phyloP scores from a whole-genome alignment of 2,113 vertebrate genomes.

The Lonchura striata region DNA sequence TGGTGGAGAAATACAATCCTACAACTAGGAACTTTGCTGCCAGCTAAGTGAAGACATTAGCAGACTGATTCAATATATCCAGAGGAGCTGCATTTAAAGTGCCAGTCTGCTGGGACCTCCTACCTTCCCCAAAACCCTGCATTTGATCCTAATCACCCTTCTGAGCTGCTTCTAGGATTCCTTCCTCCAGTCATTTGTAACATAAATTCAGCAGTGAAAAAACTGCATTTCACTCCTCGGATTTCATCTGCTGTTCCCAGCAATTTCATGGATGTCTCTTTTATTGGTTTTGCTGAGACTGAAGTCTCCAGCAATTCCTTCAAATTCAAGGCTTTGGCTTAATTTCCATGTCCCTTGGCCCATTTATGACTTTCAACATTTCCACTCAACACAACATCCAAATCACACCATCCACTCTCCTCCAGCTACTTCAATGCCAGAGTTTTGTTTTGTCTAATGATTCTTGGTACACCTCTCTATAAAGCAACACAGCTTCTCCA shows the following conservation, averaged over 20 bases:
- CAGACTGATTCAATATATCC: not conserved
- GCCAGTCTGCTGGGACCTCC: not conserved
- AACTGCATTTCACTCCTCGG: not conserved
- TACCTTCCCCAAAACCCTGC: not conserved
- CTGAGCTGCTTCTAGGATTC: not conserved
- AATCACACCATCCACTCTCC: not conserved
- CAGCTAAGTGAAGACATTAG: not conserved
- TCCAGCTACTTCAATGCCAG: not conserved
- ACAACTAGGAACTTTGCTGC: not conserved
- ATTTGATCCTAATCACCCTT: not conserved
- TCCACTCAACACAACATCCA: not conserved
- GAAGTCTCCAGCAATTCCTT: not conserved
- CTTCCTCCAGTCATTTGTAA: not conserved
- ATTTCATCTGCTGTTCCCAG: not conserved
- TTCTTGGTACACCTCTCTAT: not conserved
- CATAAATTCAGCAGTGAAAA: not conserved
- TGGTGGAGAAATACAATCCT: conserved; percentile 11
- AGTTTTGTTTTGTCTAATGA: not conserved
- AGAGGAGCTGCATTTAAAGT: not conserved
- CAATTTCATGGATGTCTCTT: not conserved
- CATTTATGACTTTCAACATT: not conserved
- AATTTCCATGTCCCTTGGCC: not conserved
- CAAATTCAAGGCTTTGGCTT: not conserved
- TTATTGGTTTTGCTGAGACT: not conserved
- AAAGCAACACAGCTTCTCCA: not conserved